These are phyloP conservation scores for Piaya cayana DNA, from an alignment of 2,113 vertebrate species.

Conservation along the genomic window DNA sequence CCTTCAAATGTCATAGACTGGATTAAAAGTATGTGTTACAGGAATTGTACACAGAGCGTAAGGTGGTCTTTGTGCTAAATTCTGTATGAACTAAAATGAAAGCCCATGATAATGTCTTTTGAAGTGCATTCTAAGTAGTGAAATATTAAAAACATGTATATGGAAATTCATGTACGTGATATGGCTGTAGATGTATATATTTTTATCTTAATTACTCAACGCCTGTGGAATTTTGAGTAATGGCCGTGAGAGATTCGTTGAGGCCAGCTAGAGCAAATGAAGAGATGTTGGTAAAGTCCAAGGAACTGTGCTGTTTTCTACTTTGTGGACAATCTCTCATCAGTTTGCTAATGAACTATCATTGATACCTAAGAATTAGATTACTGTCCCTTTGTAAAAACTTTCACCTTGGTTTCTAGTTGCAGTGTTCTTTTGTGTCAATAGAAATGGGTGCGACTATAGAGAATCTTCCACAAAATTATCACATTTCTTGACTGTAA, in stretches of 20 bases:
- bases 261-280: neutral
- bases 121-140: neutral
- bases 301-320: neutral
- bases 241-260: neutral
- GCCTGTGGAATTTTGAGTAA: neutral
- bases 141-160: neutral
- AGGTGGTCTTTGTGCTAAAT: neutral
- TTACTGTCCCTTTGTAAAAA: neutral
- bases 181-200: neutral
- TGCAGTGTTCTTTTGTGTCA: neutral
- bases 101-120: neutral
- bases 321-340: neutral
- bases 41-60: neutral
- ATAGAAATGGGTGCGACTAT: neutral
- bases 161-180: neutral
- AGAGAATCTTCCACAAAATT: neutral
- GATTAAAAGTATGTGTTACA: neutral
- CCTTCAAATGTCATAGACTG: neutral
- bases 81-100: neutral
- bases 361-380: neutral
- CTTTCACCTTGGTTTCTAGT: neutral
- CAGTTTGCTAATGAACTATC: neutral
- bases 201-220: neutral
- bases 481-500: neutral
- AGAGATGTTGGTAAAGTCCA: neutral